phyloP scores from a whole-genome alignment of 2,888 invertebrate genomes.

The Mythimna lalbum region DNA sequence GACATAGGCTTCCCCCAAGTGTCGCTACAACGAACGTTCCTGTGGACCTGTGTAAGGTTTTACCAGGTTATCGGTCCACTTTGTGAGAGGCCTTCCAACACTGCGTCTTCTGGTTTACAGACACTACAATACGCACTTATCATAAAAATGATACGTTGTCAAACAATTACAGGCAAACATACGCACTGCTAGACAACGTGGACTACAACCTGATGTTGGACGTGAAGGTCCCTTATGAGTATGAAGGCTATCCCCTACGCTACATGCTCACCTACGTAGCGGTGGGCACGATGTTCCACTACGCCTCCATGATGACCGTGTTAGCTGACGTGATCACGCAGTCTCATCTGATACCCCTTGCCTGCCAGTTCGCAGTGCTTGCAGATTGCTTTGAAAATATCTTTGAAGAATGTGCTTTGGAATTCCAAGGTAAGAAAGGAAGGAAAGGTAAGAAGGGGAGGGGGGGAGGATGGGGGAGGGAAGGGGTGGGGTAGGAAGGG shows the following conservation, averaged over 20 bases:
- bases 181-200: conserved; percentile 79
- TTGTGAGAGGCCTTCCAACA: too few relatives aligned
- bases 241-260: conserved; percentile 59
- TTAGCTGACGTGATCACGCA: conserved; percentile 80
- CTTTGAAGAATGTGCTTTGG: conserved; percentile 71
- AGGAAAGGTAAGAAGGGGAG: too few relatives aligned
- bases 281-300: conserved; percentile 72
- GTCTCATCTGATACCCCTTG: conserved; percentile 77
- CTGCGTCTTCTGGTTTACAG: too few relatives aligned
- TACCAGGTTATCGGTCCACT: too few relatives aligned
- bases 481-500: too few relatives aligned
- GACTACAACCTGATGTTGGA: conserved; percentile 80
- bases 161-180: conserved; percentile 72
- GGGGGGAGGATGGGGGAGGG: too few relatives aligned
- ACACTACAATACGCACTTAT: too few relatives aligned
- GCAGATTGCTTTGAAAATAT: conserved; percentile 81
- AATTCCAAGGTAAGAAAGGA: conserved; percentile 71
- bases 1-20: too few relatives aligned
- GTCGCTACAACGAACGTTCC: too few relatives aligned
- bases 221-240: conserved; percentile 73
- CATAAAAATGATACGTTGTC: too few relatives aligned
- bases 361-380: conserved; percentile 80
- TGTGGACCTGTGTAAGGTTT: too few relatives aligned
- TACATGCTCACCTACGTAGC: conserved; percentile 73
- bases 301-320: conserved; percentile 78